Evolutionary conservation across 2,113 vertebrate genomes (phyloP).

Genomic region (Callipepla californica): DNA sequence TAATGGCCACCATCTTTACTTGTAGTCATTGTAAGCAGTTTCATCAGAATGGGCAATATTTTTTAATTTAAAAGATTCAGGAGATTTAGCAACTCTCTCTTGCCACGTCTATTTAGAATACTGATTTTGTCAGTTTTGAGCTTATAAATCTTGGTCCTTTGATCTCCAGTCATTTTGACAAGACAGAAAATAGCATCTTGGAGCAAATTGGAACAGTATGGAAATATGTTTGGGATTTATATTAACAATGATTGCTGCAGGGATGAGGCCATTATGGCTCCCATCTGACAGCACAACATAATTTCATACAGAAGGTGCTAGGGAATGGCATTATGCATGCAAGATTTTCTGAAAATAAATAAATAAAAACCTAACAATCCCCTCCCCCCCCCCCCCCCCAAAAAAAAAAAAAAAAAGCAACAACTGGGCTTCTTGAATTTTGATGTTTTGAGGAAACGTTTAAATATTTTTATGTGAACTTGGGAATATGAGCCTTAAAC

Average conservation of each 20-base stretch:
- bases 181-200: slow-evolving; percentile 79
- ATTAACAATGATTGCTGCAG: slow-evolving; percentile 93
- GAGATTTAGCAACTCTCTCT: slow-evolving; percentile 81
- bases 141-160: slow-evolving; percentile 86
- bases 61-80: slow-evolving; percentile 88
- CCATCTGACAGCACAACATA: slow-evolving; percentile 83
- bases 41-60: slow-evolving; percentile 88
- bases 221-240: slow-evolving; percentile 84
- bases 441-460: slow-evolving; percentile 42
- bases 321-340: slow-evolving; percentile 68
- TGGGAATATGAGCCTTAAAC: background rate
- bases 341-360: slow-evolving; percentile 43
- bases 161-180: slow-evolving; percentile 83
- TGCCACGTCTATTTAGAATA: slow-evolving; percentile 81
- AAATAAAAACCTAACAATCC: background rate
- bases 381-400: too few species aligned
- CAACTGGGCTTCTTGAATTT: slow-evolving; percentile 45
- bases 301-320: slow-evolving; percentile 74
- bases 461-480: too few species aligned
- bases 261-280: slow-evolving; percentile 91
- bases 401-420: too few species aligned
- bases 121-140: slow-evolving; percentile 85
- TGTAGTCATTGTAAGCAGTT: slow-evolving; percentile 88
- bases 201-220: slow-evolving; percentile 80
- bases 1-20: slow-evolving; percentile 88